Evolutionary conservation across 2,888 invertebrate species (phyloP).

Genomic region (Sphaerophoria rueppellii): DNA sequence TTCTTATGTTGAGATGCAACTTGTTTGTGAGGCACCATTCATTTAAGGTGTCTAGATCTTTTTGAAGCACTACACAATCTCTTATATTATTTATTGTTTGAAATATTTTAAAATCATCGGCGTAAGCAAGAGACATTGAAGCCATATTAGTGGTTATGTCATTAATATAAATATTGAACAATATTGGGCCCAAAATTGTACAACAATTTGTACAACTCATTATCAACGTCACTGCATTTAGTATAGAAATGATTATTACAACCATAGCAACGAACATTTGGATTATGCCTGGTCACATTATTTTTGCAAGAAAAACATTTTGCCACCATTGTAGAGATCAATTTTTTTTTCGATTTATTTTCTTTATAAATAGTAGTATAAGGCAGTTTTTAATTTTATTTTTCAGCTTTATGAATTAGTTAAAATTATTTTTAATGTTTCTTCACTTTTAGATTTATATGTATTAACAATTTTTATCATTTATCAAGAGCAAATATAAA

Average conservation of each 20-base stretch:
- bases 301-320: conserved; percentile 1
- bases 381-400: neutral
- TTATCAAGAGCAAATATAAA: neutral
- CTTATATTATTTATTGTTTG: too few relatives aligned
- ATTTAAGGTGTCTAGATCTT: too few relatives aligned
- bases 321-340: conserved; percentile 9
- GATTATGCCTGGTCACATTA: conserved; percentile 5
- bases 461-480: neutral
- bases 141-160: too few relatives aligned
- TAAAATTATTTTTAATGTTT: neutral
- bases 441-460: neutral
- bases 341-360: neutral
- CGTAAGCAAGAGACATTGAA: too few relatives aligned
- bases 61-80: too few relatives aligned
- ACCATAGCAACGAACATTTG: neutral
- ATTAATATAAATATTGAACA: too few relatives aligned
- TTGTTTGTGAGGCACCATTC: too few relatives aligned
- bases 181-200: too few relatives aligned
- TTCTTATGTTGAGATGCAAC: too few relatives aligned
- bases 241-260: conserved; percentile 5
- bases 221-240: neutral
- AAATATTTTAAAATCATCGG: too few relatives aligned
- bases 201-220: neutral
- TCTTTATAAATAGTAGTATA: neutral
- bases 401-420: neutral